These are phyloP conservation scores for Pseudomyrmex cubaensis DNA, from an alignment of 1,140 invertebrate genomes.

Conservation along the genomic window DNA sequence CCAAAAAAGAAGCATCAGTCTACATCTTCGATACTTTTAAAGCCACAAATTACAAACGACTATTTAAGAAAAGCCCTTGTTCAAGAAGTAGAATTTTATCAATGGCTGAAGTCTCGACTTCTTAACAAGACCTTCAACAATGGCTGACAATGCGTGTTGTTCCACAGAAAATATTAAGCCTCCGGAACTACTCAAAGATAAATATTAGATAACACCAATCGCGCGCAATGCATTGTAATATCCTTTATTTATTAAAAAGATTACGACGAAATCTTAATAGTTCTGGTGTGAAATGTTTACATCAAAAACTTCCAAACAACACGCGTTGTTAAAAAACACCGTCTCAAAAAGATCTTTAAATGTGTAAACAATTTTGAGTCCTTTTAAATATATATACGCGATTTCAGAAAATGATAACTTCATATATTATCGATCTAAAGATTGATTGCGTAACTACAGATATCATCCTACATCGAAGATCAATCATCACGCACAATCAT, in stretches of 20 bases:
- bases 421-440: conserved; percentile 22
- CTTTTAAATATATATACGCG: too few relatives aligned
- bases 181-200: neutral
- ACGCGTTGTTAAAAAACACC: neutral
- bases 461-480: neutral
- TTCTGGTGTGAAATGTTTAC: too few relatives aligned
- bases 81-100: conserved; percentile 88
- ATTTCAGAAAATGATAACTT: neutral
- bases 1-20: conserved; percentile 56
- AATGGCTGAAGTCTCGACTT: conserved; percentile 87
- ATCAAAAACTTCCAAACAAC: too few relatives aligned
- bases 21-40: conserved; percentile 40
- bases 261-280: neutral
- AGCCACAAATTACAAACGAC: conserved; percentile 65
- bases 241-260: neutral
- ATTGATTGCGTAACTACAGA: neutral
- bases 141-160: conserved; percentile 34
- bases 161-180: neutral
- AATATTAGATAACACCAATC: neutral
- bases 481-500: neutral
- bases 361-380: too few relatives aligned
- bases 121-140: conserved; percentile 79
- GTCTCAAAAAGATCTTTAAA: neutral
- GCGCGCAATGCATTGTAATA: neutral
- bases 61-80: conserved; percentile 82